These are phyloP conservation scores for Ephydatia muelleri DNA, from an alignment of 37 sponge, comb jelly and placozoan species.

Conservation along the genomic window DNA sequence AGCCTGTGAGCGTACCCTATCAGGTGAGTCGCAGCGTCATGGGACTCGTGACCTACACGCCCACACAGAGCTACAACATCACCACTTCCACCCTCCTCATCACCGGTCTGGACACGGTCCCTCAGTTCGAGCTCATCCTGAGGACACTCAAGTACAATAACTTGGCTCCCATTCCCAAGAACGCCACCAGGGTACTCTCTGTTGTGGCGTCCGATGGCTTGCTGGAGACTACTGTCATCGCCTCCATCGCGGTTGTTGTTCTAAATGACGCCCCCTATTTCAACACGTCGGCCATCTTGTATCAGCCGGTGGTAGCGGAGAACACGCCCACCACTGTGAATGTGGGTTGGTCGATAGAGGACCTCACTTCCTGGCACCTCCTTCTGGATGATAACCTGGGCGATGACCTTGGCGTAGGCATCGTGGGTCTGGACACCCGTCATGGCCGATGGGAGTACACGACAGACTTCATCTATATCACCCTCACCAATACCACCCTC, in stretches of 20 bases:
- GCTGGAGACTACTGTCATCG: constrained; percentile 34
- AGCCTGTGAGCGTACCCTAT: constrained; percentile 39
- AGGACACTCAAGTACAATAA: constrained; percentile 81
- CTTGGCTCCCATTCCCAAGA: constrained; percentile 70
- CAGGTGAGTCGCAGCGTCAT: constrained; percentile 5
- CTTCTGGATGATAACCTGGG: constrained; percentile 74
- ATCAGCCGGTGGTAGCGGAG: constrained; percentile 51
- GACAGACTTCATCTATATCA: constrained; percentile 24
- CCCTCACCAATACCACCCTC: background rate
- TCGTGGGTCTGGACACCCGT: constrained; percentile 41
- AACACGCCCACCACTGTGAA: constrained; percentile 50
- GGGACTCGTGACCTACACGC: constrained; percentile 29
- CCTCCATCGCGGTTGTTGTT: constrained; percentile 39
- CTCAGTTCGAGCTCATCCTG: constrained; percentile 74
- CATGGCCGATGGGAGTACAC: constrained; percentile 88
- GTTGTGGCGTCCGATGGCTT: constrained; percentile 78
- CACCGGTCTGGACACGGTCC: constrained; percentile 74
- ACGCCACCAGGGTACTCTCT: constrained; percentile 34
- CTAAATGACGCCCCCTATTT: constrained; percentile 90
- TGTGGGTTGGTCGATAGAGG: constrained; percentile 77
- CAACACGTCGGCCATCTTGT: constrained; percentile 36
- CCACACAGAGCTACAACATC: constrained; percentile 67
- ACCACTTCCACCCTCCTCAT: constrained; percentile 63
- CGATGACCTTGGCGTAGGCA: constrained; percentile 70
- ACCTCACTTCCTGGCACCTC: constrained; percentile 38